phyloP scores from a whole-genome alignment of 2,797 vertebrate species.

The Enteromius viviparus region DNA sequence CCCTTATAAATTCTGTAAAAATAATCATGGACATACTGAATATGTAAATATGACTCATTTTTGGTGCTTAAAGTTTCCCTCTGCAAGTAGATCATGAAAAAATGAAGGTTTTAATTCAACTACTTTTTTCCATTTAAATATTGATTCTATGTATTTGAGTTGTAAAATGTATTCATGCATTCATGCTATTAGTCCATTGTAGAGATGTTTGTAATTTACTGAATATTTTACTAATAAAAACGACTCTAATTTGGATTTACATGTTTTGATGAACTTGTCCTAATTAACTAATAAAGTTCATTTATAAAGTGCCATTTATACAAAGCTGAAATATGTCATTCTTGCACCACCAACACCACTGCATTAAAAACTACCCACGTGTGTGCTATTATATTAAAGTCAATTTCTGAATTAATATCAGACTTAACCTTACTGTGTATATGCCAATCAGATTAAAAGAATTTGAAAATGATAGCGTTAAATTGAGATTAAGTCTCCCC shows the following conservation, averaged over 20 bases:
- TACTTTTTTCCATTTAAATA: neutral
- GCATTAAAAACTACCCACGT: no score
- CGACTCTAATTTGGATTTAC: neutral
- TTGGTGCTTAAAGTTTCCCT: neutral
- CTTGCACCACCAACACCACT: neutral
- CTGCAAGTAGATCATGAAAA: neutral
- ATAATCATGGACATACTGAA: neutral
- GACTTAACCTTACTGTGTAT: neutral
- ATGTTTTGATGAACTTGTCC: conserved; percentile 3
- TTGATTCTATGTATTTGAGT: neutral
- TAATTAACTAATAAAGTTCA: neutral
- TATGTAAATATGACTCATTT: neutral
- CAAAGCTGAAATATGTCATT: neutral
- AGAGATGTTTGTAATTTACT: neutral
- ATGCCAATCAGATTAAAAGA: neutral
- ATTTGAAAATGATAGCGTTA: neutral
- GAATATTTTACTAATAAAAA: neutral
- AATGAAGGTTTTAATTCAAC: neutral
- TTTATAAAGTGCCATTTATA: neutral
- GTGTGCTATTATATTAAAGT: neutral
- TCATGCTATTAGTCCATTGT: neutral
- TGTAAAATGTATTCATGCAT: neutral
- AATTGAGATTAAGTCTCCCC: neutral
- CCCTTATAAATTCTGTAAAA: neutral
- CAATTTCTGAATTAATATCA: neutral